Conservation (phyloP, 2,797 vertebrate species). For the Rhinoraja longicauda region DNA sequence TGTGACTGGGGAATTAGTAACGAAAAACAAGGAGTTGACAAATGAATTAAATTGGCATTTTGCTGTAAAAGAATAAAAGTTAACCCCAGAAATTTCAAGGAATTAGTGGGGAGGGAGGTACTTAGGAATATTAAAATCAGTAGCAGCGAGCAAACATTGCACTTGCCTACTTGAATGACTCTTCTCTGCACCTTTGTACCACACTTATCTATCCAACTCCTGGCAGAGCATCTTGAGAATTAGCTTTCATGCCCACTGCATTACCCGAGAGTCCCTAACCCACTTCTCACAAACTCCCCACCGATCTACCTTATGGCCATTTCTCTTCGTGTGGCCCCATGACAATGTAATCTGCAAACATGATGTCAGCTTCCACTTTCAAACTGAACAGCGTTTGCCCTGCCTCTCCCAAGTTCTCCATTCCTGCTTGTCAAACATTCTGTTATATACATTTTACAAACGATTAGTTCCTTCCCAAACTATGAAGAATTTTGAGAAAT, state of each 20-base stretch:
- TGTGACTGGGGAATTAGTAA: too few species aligned
- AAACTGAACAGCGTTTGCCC: not conserved
- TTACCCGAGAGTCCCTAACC: not conserved
- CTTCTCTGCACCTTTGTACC: not conserved
- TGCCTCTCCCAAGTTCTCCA: not conserved
- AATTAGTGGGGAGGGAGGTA: too few species aligned
- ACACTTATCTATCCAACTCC: not conserved
- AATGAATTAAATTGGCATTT: too few species aligned
- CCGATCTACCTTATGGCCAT: not conserved
- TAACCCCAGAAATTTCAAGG: too few species aligned
- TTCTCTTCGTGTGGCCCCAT: not conserved
- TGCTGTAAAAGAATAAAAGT: too few species aligned
- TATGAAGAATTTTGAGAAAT: not conserved
- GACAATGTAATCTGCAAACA: not conserved
- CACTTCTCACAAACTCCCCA: not conserved
- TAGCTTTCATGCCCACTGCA: not conserved
- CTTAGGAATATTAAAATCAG: too few species aligned
- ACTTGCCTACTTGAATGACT: not conserved
- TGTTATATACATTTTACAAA: too few species aligned
- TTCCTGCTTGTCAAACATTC: too few species aligned
- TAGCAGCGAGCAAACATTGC: not conserved
- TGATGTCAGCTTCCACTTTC: not conserved
- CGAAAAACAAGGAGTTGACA: too few species aligned
- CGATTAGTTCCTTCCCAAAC: not conserved
- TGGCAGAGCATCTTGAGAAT: not conserved